phyloP scores from a whole-genome alignment of 2,797 vertebrate species.

The Falco columbarius region DNA sequence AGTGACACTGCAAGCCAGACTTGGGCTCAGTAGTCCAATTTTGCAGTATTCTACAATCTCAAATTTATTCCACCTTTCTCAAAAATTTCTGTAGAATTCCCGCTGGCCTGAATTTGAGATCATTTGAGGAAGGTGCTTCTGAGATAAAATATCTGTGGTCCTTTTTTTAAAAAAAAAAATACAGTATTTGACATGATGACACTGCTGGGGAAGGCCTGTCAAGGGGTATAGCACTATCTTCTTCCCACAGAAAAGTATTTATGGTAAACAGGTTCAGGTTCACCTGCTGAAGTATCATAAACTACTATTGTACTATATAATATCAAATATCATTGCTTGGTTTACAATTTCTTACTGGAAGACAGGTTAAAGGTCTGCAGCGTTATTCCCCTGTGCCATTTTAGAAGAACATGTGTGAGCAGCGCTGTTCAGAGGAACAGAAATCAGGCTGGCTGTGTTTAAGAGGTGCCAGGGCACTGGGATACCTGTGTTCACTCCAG shows the following conservation, averaged over 20 bases:
- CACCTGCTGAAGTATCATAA: neutral
- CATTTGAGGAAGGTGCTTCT: neutral
- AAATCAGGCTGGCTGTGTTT: neutral
- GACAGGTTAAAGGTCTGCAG: conserved; percentile 27
- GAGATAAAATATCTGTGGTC: neutral
- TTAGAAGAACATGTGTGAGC: neutral
- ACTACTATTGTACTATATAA: neutral
- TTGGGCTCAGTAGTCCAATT: neutral
- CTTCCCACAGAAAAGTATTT: neutral
- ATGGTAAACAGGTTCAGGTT: neutral
- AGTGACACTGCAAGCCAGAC: neutral
- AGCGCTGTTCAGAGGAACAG: neutral
- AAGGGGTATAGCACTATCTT: neutral
- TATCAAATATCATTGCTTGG: neutral
- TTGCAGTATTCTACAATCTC: neutral
- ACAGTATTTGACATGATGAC: neutral
- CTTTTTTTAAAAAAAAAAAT: neutral
- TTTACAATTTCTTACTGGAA: neutral
- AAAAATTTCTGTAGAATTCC: neutral
- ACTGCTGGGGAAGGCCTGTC: neutral
- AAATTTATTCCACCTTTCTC: neutral
- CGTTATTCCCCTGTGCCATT: neutral
- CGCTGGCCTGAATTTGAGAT: neutral
- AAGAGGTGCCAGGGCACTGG: neutral
- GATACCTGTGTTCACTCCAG: neutral